A percentile compares a stretch with the other conserved stretches of the same genome.
Conservation (phyloP, 2,888 invertebrate species). For the Orthonychiurus folsomi region DNA sequence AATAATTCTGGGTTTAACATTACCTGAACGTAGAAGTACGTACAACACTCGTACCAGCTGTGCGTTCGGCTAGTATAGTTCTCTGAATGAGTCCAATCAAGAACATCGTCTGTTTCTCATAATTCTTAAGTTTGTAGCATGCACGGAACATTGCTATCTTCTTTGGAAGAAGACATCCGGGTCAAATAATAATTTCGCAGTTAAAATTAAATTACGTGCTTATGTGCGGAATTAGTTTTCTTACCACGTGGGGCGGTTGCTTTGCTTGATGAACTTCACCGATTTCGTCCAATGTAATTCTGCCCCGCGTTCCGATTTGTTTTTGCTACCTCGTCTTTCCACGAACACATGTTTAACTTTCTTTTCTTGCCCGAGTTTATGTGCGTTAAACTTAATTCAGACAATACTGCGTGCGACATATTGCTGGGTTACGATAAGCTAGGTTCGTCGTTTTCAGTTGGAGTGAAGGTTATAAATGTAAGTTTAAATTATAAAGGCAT, state of each 20-base stretch:
- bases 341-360: background rate
- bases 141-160: background rate
- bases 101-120: background rate
- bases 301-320: background rate
- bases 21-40: background rate
- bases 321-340: background rate
- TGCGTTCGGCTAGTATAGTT: background rate
- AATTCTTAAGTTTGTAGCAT: background rate
- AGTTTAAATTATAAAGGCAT: no score
- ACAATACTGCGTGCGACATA: background rate
- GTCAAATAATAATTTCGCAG: background rate
- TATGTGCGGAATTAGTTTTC: background rate
- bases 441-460: no score
- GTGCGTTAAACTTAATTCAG: background rate
- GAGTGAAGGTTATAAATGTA: no score
- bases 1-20: background rate
- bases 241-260: background rate
- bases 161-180: background rate
- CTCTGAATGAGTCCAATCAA: background rate
- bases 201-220: background rate
- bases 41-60: background rate
- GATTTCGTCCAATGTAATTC: background rate
- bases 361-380: background rate
- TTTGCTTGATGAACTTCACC: background rate
- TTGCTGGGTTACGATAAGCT: background rate